Evolutionary conservation across 2,888 invertebrate species (phyloP), one percentile per base, ranked within the genome.

Genomic region (Sphaerophoria rueppellii): DNA sequence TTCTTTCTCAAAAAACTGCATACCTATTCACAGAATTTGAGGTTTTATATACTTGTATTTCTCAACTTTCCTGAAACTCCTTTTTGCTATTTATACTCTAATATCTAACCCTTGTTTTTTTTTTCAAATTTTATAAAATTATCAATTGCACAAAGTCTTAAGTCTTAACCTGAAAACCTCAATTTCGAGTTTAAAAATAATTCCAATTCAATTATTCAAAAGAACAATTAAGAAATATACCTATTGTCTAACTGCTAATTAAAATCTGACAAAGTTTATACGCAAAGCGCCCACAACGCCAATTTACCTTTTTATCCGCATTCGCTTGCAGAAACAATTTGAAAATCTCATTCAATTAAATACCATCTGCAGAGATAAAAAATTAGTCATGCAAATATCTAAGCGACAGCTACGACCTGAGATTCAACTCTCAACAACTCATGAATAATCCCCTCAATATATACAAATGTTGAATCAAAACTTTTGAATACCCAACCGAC

Each of bases 301-400:
- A 16, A 43, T 43, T 43, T 43, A 43, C 43, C 40, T 43, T 58
- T 7, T 12, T 16, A 6, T 16, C 12, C 14, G 5, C 40, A 58
- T 12, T 24, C 65, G 40, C 61, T 43, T 32, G 3, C 35, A 4
- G 6, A 46, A 16, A 52, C 9, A 52, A 80, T 54, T 71, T 76
- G 60, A 52, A 69, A 72, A 46, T 48, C 54, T 35, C 35, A 77
- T 77, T 76, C 70, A 81, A 75, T 81, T 72, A 81, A 73, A 50
- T 54, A 55, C 67, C 72, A 73, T 54, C 69, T 54, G 54, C 52
- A 67, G 37, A 54, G 48, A 73, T 32, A 69, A 48, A 75, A 63
- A 82, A 74, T 82, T 82, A 77, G 61, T 77, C 43, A 82, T 82
- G 82, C 60, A 82, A 82, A 82, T 73, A 67, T 69, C 43, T 43